A percentile compares a stretch with the other conserved stretches of the same genome.
phyloP scores from a whole-genome alignment of 2,113 vertebrate genomes.

The Xiphophorus maculatus region DNA sequence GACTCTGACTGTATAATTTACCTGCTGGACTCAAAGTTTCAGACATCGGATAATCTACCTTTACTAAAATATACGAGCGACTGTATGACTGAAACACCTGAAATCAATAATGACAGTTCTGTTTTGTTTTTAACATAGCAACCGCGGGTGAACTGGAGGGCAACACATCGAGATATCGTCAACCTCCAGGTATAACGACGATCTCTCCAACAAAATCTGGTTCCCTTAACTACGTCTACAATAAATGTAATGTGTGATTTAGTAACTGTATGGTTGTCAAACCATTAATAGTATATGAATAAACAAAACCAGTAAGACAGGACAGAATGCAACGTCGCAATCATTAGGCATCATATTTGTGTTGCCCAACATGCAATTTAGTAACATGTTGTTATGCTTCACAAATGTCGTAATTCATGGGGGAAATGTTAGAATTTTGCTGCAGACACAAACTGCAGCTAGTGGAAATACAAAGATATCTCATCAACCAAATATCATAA shows the following conservation, averaged over 20 bases:
- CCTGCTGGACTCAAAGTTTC: background rate
- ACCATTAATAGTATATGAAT: no score
- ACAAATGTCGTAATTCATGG: no score
- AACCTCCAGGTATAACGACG: background rate
- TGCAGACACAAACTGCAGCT: no score
- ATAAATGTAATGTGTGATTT: background rate
- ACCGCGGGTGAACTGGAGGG: background rate
- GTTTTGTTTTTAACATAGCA: background rate
- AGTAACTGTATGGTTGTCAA: no score
- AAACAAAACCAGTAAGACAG: no score
- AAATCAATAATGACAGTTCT: background rate
- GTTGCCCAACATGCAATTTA: no score
- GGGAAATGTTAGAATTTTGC: no score
- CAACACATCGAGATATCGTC: background rate
- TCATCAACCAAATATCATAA: no score
- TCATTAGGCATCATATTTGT: no score
- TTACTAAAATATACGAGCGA: background rate
- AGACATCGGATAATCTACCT: background rate
- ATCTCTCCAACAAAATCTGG: background rate
- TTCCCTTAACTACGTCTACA: background rate
- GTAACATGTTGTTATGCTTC: no score
- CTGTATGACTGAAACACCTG: background rate
- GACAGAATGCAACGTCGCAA: no score
- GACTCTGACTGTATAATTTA: slow-evolving; percentile 3
- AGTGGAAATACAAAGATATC: no score